Evolutionary conservation across 1,140 invertebrate genomes (phyloP), one percentile per base, ranked within the genome.

Genomic region (Drosophila truncata): DNA sequence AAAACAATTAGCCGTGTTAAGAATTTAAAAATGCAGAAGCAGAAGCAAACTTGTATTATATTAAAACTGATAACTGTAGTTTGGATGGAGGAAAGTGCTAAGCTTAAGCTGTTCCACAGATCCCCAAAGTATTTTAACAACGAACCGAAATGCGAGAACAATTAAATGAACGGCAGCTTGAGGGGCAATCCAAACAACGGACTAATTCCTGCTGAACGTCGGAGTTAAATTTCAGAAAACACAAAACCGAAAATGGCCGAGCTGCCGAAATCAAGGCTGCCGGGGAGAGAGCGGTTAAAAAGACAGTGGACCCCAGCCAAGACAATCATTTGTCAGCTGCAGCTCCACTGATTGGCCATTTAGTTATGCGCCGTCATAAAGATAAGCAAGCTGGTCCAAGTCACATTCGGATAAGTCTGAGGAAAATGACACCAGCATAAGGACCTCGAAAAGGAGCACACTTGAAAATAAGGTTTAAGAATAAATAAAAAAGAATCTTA

Each of bases 361-460:
- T 84, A 78, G 81, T 87, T 84, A 88, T 84, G 84, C 84, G 77
- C 82, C 71, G 35, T 78, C 85, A 84, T 90, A 87, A 84, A 87
- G 84, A 87, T 88, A 84, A 88, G 80, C 81, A 71, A 78, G 42
- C 58, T 50, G 52, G 39, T 82, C 46, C 66, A 67, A 66, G 46
- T 35, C 62, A 54, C 66, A 70, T 67, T 70, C 46, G 64, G 74
- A 44, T 47, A 78, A 78, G 74, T 78, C 73, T 60, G 29, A 49
- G 31, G 37, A 69, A 67, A 55, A 60, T 55, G 47, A 50, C 63
- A 67, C 66, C 41, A 71, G 31, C 41, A 37, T 18, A 33, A 58
- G 49, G 18, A 55, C 62, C 27, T 14, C 39, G 20, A 13, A 27
- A 23, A 20, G 23, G 16, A 46, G 20, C 2, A 35, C 62, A 67